phyloP scores from a whole-genome alignment of 2,113 vertebrate genomes.

The Callospermophilus lateralis region DNA sequence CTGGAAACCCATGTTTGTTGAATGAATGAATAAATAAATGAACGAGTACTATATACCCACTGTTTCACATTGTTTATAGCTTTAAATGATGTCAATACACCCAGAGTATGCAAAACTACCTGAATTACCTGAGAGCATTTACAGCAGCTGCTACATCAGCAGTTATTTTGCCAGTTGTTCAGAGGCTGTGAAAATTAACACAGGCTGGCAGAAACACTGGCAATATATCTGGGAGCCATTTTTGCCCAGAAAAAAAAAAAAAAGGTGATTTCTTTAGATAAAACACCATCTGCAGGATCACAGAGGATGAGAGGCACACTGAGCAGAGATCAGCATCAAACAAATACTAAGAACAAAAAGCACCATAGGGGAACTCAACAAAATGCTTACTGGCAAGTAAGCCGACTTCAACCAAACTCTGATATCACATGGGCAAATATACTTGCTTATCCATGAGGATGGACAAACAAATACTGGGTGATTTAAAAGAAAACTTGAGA shows the following conservation, averaged over 20 bases:
- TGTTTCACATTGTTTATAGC: neutral
- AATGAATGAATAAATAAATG: neutral
- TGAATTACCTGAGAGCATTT: neutral
- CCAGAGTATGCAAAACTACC: conserved; percentile 4
- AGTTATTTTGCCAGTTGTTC: conserved; percentile 64
- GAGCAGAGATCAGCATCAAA: conserved; percentile 25
- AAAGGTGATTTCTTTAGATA: conserved; percentile 56
- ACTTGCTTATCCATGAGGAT: neutral
- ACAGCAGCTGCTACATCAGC: conserved; percentile 50
- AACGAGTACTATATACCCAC: neutral
- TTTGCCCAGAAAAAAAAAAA: conserved; percentile 6
- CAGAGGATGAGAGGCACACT: neutral
- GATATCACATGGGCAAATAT: neutral
- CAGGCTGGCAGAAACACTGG: neutral
- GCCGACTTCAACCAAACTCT: neutral
- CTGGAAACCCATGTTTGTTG: neutral
- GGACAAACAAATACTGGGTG: neutral
- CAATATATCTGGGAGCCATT: conserved; percentile 46
- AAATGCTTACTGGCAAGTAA: neutral
- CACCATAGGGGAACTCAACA: neutral
- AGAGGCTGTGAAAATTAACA: conserved; percentile 59
- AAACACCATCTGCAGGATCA: neutral
- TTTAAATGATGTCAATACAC: neutral
- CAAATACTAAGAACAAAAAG: neutral
- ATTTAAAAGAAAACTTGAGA: neutral